Conservation (phyloP, 2,113 vertebrate species). For the Crotalus viridis region DNA sequence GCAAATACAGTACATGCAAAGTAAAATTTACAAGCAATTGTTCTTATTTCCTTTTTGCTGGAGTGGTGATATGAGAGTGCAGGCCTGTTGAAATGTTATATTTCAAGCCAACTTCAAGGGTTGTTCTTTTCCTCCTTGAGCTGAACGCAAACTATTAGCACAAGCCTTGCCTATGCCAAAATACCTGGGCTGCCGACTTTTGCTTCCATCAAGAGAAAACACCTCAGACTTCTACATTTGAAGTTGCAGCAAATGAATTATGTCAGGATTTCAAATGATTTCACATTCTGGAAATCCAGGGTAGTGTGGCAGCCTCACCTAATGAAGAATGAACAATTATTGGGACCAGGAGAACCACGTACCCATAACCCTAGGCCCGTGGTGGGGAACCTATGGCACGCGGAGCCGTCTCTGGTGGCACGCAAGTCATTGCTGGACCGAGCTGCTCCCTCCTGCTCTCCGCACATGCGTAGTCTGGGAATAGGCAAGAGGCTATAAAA, state of each 20-base stretch:
- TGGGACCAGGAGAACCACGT: not conserved
- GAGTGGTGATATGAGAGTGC: not conserved
- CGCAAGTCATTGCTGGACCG: too few relatives aligned
- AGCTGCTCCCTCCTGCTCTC: too few relatives aligned
- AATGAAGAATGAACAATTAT: not conserved
- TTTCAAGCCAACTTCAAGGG: conserved; percentile 27
- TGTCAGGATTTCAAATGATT: conserved; percentile 3
- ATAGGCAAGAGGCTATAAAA: too few relatives aligned
- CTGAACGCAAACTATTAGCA: conserved; percentile 35
- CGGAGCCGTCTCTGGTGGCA: too few relatives aligned
- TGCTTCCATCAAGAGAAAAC: conserved; percentile 56
- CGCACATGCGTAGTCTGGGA: too few relatives aligned
- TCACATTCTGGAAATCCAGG: conserved; percentile 31
- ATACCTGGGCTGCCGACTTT: conserved; percentile 31
- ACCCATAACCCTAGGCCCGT: not conserved
- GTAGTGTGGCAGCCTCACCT: not conserved
- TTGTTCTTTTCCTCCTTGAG: not conserved
- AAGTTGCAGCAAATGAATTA: conserved; percentile 12
- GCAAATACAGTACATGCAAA: not conserved
- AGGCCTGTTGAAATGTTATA: not conserved
- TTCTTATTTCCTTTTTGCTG: not conserved
- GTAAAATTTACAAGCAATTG: not conserved
- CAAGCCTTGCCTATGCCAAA: conserved; percentile 41
- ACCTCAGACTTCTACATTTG: conserved; percentile 32
- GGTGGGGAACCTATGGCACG: too few relatives aligned